Conservation (phyloP, 2,888 invertebrate genomes). For the Parthenolecanium corni region DNA sequence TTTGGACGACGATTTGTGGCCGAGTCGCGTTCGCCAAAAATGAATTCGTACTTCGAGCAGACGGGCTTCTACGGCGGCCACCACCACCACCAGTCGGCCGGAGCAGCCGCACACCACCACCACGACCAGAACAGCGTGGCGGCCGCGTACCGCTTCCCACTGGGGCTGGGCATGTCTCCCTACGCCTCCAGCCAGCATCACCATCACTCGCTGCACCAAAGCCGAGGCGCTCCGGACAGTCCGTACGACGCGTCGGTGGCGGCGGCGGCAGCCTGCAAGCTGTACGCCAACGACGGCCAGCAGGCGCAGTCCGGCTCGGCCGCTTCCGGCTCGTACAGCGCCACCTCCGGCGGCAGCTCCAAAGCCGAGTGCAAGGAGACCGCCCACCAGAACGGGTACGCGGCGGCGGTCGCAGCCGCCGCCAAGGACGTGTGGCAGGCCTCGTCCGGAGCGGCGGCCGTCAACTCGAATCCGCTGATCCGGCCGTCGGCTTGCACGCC, state of each 20-base stretch:
- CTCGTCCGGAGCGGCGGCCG: conserved; percentile 53
- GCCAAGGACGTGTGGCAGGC: conserved; percentile 58
- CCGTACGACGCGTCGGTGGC: conserved; percentile 84
- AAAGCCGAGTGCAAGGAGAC: conserved; percentile 36
- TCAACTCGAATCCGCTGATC: conserved; percentile 34
- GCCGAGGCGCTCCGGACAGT: conserved; percentile 75
- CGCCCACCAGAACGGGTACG: conserved; percentile 49
- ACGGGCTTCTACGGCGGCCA: conserved; percentile 88
- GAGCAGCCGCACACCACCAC: conserved; percentile 54
- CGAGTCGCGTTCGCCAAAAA: conserved; percentile 37
- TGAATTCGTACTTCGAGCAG: conserved; percentile 96
- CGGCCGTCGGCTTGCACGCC: conserved; percentile 83
- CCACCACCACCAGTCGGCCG: conserved; percentile 63
- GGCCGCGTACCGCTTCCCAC: conserved; percentile 68
- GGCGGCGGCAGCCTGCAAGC: conserved; percentile 63
- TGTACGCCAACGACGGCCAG: conserved; percentile 54
- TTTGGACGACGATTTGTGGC: not conserved
- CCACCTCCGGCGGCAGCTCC: conserved; percentile 40
- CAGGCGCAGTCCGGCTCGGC: conserved; percentile 39
- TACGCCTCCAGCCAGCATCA: conserved; percentile 58
- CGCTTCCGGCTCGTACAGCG: conserved; percentile 66
- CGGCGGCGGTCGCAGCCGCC: conserved; percentile 53
- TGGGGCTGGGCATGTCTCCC: conserved; percentile 73
- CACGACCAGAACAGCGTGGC: conserved; percentile 52
- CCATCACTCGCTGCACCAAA: conserved; percentile 65